These are phyloP conservation scores for Erebia palarica DNA, from an alignment of 2,888 invertebrate species.

Conservation along the genomic window DNA sequence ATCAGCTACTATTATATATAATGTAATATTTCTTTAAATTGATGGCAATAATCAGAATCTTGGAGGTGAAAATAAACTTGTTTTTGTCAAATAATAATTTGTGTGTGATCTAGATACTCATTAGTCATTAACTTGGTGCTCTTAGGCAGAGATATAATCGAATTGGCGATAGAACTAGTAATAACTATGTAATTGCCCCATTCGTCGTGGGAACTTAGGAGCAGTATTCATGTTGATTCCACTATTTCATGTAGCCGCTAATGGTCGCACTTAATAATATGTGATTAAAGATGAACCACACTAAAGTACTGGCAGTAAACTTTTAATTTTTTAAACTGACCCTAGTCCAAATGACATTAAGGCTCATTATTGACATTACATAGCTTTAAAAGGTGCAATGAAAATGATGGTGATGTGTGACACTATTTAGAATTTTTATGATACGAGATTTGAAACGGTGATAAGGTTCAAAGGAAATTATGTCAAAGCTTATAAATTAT, in stretches of 20 bases:
- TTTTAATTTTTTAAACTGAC: constrained; percentile 12
- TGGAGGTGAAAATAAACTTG: constrained; percentile 17
- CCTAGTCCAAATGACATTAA: constrained; percentile 5
- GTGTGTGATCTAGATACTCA: constrained; percentile 24
- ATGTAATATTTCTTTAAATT: not conserved
- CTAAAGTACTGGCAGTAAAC: constrained; percentile 5
- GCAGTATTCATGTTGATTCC: constrained; percentile 37
- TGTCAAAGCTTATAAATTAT: constrained; percentile 32
- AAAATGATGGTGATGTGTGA: constrained; percentile 30
- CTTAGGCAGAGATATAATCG: constrained; percentile 38
- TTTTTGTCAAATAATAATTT: constrained; percentile 21
- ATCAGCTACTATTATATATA: too few relatives aligned
- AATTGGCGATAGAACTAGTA: constrained; percentile 42
- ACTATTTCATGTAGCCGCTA: constrained; percentile 41
- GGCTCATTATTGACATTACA: not conserved
- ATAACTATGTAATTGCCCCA: constrained; percentile 41
- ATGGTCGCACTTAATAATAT: constrained; percentile 41
- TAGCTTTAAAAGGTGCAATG: constrained; percentile 9
- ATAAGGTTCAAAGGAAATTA: constrained; percentile 40
- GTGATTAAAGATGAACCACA: constrained; percentile 34
- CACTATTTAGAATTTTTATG: constrained; percentile 40
- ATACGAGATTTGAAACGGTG: constrained; percentile 35
- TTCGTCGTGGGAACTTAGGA: constrained; percentile 42
- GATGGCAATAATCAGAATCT: not conserved
- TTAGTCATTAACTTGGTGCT: constrained; percentile 32